A percentile compares a stretch with the other conserved stretches of the same genome.
These are phyloP conservation scores for Eristalis pertinax DNA, from an alignment of 2,888 invertebrate genomes.

Conservation along the genomic window DNA sequence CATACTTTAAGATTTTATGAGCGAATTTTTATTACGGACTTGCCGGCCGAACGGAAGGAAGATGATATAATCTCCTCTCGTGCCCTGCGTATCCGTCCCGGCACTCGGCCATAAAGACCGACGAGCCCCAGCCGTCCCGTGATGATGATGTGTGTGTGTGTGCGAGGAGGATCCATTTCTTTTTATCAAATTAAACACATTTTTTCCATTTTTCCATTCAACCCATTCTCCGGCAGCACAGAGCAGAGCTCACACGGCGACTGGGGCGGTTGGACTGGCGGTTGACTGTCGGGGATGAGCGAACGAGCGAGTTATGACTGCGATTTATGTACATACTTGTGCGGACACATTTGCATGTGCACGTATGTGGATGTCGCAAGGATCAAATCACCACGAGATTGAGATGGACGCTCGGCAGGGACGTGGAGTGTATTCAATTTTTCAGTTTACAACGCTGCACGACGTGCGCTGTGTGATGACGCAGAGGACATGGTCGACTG, in stretches of 20 bases:
- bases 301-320: not conserved
- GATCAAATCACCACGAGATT: conserved; percentile 9
- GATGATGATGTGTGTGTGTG: conserved; percentile 1
- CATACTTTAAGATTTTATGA: conserved; percentile 47
- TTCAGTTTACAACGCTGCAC: not conserved
- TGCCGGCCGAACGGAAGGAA: conserved; percentile 26
- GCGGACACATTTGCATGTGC: conserved; percentile 15
- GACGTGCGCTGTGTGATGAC: not conserved
- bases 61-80: conserved; percentile 44
- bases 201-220: not conserved
- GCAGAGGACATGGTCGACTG: not conserved
- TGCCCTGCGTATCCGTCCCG: not conserved
- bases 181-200: conserved; percentile 31
- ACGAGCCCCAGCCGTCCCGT: not conserved
- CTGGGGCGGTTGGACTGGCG: not conserved
- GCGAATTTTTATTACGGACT: conserved; percentile 39
- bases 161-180: not conserved
- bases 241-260: not conserved
- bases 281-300: not conserved
- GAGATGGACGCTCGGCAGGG: not conserved
- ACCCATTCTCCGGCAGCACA: not conserved
- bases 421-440: not conserved
- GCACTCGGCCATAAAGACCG: conserved; percentile 28
- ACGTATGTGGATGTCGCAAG: conserved; percentile 15
- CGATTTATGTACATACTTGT: conserved; percentile 15